These are phyloP conservation scores for Plusia festucae DNA, from an alignment of 2,888 invertebrate species.

Conservation along the genomic window DNA sequence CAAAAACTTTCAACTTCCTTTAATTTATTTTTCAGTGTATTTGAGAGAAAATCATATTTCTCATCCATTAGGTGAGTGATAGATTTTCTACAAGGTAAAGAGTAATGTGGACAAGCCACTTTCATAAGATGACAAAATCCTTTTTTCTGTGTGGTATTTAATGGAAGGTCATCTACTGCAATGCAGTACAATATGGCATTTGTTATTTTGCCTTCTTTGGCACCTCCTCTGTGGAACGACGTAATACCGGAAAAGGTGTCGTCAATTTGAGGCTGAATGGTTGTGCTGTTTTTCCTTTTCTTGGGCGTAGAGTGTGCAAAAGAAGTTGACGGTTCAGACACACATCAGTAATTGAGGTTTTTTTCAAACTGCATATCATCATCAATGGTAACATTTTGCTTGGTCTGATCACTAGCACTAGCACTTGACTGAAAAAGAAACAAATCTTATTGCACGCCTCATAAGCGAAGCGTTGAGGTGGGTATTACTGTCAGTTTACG, in stretches of 20 bases:
- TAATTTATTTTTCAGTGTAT: neutral
- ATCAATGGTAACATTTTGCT: too few species aligned
- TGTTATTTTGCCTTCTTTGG: neutral
- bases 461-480: too few species aligned
- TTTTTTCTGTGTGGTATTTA: neutral
- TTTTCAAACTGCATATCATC: too few species aligned
- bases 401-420: too few species aligned
- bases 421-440: too few species aligned
- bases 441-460: too few species aligned
- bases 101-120: neutral
- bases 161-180: neutral
- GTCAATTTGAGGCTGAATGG: neutral
- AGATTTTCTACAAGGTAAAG: neutral
- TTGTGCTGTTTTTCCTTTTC: neutral
- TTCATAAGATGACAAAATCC: neutral
- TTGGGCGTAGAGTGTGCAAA: neutral
- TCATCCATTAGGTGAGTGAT: neutral
- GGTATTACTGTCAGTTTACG: too few species aligned
- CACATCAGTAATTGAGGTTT: too few species aligned
- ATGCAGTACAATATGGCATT: neutral
- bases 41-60: neutral
- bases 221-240: neutral
- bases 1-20: conserved; percentile 9
- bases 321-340: too few species aligned
- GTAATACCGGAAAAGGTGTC: neutral